phyloP scores from a whole-genome alignment of 1,140 invertebrate genomes.

The Piezodorus guildinii region DNA sequence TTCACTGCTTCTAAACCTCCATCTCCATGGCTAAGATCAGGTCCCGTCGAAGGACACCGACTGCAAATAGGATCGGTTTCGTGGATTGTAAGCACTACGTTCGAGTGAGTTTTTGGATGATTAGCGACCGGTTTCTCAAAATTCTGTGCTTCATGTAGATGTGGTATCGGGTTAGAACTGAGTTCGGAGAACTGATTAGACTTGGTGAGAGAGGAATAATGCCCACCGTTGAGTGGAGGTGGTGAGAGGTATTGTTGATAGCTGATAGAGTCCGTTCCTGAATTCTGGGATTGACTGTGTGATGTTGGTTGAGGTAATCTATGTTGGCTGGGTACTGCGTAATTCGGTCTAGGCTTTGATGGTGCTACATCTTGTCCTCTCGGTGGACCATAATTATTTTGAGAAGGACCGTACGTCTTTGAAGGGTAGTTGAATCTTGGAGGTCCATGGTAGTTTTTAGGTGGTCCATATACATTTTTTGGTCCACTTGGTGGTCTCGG shows the following conservation, averaged over 20 bases:
- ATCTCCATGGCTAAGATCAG: slow-evolving; percentile 11
- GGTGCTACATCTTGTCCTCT: neutral
- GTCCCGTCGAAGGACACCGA: slow-evolving; percentile 21
- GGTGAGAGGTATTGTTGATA: slow-evolving; percentile 20
- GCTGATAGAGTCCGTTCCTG: slow-evolving; percentile 4
- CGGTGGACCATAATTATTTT: neutral
- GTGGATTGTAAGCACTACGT: slow-evolving; percentile 10
- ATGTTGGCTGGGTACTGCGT: neutral
- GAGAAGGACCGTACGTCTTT: slow-evolving; percentile 8
- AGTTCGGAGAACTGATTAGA: slow-evolving; percentile 16
- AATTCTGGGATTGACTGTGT: neutral
- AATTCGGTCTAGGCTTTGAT: slow-evolving; percentile 1
- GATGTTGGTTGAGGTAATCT: neutral
- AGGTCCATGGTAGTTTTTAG: neutral
- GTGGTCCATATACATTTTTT: neutral
- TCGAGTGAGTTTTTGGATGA: slow-evolving; percentile 9
- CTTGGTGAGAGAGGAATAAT: slow-evolving; percentile 3
- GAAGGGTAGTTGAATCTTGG: neutral
- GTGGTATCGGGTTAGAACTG: slow-evolving; percentile 13
- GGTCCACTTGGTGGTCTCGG: neutral
- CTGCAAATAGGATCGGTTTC: slow-evolving; percentile 13
- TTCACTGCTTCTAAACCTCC: neutral
- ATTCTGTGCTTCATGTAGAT: slow-evolving; percentile 1
- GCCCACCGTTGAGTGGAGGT: slow-evolving; percentile 13
- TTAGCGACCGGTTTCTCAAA: neutral